Conservation (phyloP, 2,113 vertebrate species). For the Patagioenas fasciata region DNA sequence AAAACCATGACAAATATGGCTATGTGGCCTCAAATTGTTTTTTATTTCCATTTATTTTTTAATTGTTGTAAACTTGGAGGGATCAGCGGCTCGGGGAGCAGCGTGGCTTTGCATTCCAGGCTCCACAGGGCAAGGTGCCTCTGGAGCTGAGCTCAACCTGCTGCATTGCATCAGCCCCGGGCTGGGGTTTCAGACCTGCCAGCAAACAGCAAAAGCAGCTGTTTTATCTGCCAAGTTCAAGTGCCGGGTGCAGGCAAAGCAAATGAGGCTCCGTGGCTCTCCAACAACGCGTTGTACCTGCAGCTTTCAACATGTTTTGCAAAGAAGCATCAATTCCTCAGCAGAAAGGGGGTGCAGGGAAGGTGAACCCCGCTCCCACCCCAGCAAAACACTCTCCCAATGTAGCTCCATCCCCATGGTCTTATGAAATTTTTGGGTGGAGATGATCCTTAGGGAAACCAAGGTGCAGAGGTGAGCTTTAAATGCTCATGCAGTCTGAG, state of each 20-base stretch:
- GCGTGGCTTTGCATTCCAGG: background rate
- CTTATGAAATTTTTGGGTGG: background rate
- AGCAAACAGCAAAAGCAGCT: background rate
- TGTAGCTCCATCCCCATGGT: fast-evolving
- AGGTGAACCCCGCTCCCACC: background rate
- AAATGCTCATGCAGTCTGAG: fast-evolving
- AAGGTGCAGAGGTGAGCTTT: background rate
- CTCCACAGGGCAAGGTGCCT: background rate
- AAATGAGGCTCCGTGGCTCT: background rate
- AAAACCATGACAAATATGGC: background rate
- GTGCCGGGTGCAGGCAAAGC: background rate
- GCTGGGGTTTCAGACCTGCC: background rate
- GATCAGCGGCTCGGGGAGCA: fast-evolving
- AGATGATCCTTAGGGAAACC: background rate
- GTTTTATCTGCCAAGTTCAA: background rate
- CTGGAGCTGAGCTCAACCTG: background rate
- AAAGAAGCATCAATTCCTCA: background rate
- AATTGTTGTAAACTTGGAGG: no score
- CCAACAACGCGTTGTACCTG: fast-evolving
- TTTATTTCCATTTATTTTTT: background rate
- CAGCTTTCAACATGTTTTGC: background rate
- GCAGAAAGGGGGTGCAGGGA: background rate
- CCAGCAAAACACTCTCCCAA: background rate
- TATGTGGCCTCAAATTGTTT: background rate
- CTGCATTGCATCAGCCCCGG: background rate